Percentiles rank a stretch among this genome's conserved stretches.
Evolutionary conservation across 1,140 invertebrate species (phyloP).

Genomic region (Drosophila serrata): DNA sequence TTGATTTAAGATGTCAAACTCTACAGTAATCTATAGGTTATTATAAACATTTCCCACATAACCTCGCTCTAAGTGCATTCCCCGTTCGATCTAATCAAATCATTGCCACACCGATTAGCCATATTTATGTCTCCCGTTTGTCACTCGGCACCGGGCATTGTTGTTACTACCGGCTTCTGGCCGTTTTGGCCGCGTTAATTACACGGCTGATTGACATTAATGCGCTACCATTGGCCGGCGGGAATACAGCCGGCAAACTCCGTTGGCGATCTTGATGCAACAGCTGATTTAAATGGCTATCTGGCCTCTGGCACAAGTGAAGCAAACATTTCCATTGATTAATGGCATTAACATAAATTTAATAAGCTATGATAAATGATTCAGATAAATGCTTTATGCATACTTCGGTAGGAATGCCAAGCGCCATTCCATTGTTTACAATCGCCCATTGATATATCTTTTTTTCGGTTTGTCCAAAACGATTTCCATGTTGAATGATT

Average conservation of each 20-base stretch:
- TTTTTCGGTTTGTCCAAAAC: neutral
- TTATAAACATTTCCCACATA: neutral
- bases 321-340: slow-evolving; percentile 57
- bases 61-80: slow-evolving; percentile 5
- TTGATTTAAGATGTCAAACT: neutral
- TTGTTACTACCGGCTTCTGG: slow-evolving; percentile 21
- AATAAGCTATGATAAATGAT: slow-evolving; percentile 48
- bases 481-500: slow-evolving; percentile 30
- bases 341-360: slow-evolving; percentile 69
- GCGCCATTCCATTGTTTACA: slow-evolving; percentile 3
- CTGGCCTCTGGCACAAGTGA: slow-evolving; percentile 37
- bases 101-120: slow-evolving; percentile 76
- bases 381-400: slow-evolving; percentile 54
- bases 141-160: slow-evolving; percentile 41
- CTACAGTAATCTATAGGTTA: too few relatives aligned
- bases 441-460: slow-evolving; percentile 19
- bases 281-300: slow-evolving; percentile 65
- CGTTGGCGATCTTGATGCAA: slow-evolving; percentile 57
- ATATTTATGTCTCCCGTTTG: slow-evolving; percentile 68
- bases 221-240: slow-evolving; percentile 31
- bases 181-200: slow-evolving; percentile 66
- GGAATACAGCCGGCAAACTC: slow-evolving; percentile 8
- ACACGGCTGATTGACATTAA: slow-evolving; percentile 77
- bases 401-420: neutral
- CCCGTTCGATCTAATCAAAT: slow-evolving; percentile 65